Evolutionary conservation across 2,113 vertebrate species (phyloP), one percentile per base, ranked within the genome.

Genomic region (Menura novaehollandiae): DNA sequence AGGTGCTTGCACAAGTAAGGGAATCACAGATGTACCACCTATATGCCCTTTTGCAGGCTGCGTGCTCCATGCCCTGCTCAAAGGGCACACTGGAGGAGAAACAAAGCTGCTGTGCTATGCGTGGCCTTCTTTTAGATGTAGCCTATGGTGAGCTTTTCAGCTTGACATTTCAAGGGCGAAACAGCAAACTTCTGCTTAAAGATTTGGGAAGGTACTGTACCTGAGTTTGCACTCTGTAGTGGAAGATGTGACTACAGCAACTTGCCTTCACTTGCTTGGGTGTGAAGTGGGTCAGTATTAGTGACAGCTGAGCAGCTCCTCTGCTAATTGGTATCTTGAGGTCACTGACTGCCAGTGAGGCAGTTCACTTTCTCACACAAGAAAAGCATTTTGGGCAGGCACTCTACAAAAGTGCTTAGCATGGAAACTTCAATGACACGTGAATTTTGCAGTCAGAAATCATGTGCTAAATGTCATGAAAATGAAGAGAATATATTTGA

Each of bases 1-100:
- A 55, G 71, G n/a, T 90, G 43, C 27, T 87, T 73, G 46, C 49
- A 93, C 66, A 88, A 93, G 74, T n/a, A 52, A 85, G 26, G 35
- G 33, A 71, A 37, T 14, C 22, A 30, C 59, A 75, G 20, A 59
- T 81, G 41, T 62, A 44, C 14, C 44, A 44, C 59, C 30, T 52
- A 0, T 32, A 4, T 71, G 59, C 35, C 72, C 74, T 85, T 94
- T 67, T 49, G 35, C 56, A 71, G 83, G 20, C 56, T 67, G 27
- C 63, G 56, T 51, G 46, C 55, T 84, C 28, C 16, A 30, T 62
- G 44, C 28, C 84, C 43, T 75, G 56, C 68, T 81, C n/a, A 56
- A 52, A 69, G 72, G 53, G 15, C 47, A 53, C 13, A 7, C 35
- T 55, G 43, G 41, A 69, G 30, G 41, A 62, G 41, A 75, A 76